Conservation (phyloP, 2,888 invertebrate species). For the Drosophila barbarae region DNA sequence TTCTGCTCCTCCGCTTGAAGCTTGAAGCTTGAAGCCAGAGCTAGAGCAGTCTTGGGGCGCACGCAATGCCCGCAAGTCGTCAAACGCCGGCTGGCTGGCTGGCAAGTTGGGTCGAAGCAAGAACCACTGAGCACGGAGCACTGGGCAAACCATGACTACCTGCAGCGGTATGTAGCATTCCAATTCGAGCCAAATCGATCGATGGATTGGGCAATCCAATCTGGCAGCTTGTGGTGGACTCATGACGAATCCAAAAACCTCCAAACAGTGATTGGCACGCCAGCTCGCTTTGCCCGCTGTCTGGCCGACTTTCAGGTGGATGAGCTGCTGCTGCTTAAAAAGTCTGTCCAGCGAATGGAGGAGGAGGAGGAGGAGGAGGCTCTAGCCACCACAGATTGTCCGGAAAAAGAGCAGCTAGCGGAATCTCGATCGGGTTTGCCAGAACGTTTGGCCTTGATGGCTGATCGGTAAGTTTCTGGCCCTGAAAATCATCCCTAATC, state of each 20-base stretch:
- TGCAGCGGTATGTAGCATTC: slow-evolving; percentile 57
- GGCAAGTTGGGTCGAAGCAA: slow-evolving; percentile 15
- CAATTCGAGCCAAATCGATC: not conserved
- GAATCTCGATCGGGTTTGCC: slow-evolving; percentile 26
- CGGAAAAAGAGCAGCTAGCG: not conserved
- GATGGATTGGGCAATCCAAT: slow-evolving; percentile 16
- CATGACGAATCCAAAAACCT: slow-evolving; percentile 4
- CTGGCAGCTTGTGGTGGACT: slow-evolving; percentile 6
- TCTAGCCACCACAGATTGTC: not conserved
- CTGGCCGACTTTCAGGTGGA: slow-evolving; percentile 86
- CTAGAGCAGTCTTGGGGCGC: not conserved
- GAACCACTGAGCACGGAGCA: slow-evolving; percentile 14
- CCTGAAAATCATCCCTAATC: no score
- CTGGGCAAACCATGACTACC: slow-evolving; percentile 47
- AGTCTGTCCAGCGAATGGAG: slow-evolving; percentile 69
- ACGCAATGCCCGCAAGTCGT: slow-evolving; percentile 23
- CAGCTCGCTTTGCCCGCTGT: slow-evolving; percentile 57
- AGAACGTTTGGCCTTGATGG: slow-evolving; percentile 70
- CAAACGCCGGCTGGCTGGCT: slow-evolving; percentile 10
- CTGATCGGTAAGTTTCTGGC: slow-evolving; percentile 59
- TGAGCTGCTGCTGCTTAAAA: slow-evolving; percentile 83
- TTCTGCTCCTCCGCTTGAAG: not conserved
- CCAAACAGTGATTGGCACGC: slow-evolving; percentile 50
- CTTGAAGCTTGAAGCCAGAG: not conserved
- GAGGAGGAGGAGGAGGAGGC: not conserved